Base-by-base conservation (phyloP, 2,888 invertebrate genomes). In the Tinea pellionella region DNA sequence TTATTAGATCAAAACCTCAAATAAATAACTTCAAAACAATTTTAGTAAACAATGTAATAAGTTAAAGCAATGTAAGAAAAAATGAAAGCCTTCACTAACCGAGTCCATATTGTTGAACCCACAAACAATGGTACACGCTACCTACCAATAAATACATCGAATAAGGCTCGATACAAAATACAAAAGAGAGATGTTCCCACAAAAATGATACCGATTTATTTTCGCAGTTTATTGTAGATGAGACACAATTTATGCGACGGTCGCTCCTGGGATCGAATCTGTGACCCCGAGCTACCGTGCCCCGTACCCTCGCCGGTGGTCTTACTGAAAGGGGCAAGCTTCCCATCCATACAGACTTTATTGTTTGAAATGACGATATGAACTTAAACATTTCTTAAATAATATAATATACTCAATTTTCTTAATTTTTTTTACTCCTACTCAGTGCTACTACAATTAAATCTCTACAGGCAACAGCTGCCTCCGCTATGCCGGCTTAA, bases 231-330 rank as follows among this genome's bases (percentile, higher is more conserved):
- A 74, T 78, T 76, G 77, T 79, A 77, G 77, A 73, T 70, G 70
- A 72, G 67, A 68, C 71, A 69, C 75, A 79, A 80, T 83, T 82
- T 81, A 84, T 82, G 81, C 72, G 70, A 68, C 64, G 63, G 61
- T 18, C 63, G 63, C 62, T 65, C 67, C 64, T 64, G 72, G 63
- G 68, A 68, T 70, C 74, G 75, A 80, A 78, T 77, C 71, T 65
- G 74, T 72, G 80, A 81, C 81, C 80, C 67, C 74, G 70, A 68
- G 81, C 83, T 81, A 80, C 83, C 77, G 82, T 78, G 72, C 70
- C 76, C 24, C 63, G 75, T 67, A 67, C 66, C 68, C 18, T 16
- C 24, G 60, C 60, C 55, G 81, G 80, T 80, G 81, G 80, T 80
- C 80, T 73, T 61, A 42, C 53, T 55, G 7, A 19, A 32, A 13